A percentile compares a stretch with the other conserved stretches of the same genome.
Conservation (phyloP, 2,797 vertebrate genomes). For the Huso huso region DNA sequence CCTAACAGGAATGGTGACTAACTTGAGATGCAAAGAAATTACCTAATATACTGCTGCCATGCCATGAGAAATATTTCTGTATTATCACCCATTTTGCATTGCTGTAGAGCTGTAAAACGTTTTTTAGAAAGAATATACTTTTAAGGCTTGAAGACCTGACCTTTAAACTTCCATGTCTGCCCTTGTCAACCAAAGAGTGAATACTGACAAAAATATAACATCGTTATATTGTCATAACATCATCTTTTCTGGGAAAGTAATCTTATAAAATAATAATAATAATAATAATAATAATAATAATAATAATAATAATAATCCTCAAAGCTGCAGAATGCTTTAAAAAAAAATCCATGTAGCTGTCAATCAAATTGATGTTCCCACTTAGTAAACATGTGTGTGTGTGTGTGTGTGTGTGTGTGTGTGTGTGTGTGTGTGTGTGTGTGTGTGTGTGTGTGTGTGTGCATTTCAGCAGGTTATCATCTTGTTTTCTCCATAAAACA, state of each 20-base stretch:
- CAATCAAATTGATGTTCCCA: not conserved
- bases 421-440: not conserved
- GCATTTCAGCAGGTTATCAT: not conserved
- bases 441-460: not conserved
- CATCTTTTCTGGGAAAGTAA: not conserved
- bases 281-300: conserved; percentile 15
- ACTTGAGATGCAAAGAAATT: not conserved
- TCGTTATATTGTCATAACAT: not conserved
- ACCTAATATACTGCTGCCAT: not conserved
- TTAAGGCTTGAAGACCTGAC: conserved; percentile 1
- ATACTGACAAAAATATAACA: conserved; percentile 4
- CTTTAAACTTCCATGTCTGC: conserved; percentile 1
- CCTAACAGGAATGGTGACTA: not conserved
- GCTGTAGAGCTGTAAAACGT: not conserved
- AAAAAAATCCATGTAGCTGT: conserved; percentile 24
- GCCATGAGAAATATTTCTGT: not conserved
- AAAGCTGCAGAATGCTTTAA: conserved; percentile 14
- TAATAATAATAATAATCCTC: conserved; percentile 2
- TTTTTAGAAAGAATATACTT: not conserved
- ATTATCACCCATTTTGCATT: not conserved
- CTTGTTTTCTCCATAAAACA: conserved; percentile 6
- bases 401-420: not conserved
- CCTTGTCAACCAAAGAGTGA: conserved; percentile 9
- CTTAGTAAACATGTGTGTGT: not conserved
- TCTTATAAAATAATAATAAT: conserved; percentile 10